phyloP scores from a whole-genome alignment of 2,888 invertebrate species.

The Cosmorhoe ocellata region DNA sequence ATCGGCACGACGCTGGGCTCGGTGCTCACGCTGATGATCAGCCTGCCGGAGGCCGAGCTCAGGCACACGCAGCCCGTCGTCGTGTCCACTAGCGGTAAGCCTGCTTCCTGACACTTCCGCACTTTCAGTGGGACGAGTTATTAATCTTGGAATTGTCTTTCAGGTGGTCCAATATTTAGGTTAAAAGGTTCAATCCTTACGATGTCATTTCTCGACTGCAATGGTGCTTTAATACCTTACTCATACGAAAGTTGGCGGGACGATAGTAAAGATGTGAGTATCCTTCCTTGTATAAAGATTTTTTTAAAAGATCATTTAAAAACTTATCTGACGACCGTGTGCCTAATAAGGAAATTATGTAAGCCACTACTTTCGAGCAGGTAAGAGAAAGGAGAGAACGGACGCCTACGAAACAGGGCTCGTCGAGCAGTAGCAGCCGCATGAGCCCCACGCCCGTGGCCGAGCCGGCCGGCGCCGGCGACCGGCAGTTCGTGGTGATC shows the following conservation, averaged over 20 bases:
- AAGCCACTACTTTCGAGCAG: constrained; percentile 35
- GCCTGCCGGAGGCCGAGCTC: constrained; percentile 89
- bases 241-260: constrained; percentile 97
- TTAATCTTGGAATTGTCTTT: constrained; percentile 36
- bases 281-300: background rate
- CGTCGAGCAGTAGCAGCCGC: constrained; percentile 83
- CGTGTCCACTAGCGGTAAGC: constrained; percentile 91
- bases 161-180: constrained; percentile 97
- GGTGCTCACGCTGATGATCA: constrained; percentile 95
- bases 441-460: constrained; percentile 89
- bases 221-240: constrained; percentile 94
- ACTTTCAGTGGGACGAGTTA: background rate
- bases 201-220: constrained; percentile 98
- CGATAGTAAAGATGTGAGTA: constrained; percentile 86
- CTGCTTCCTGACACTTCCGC: too few relatives aligned
- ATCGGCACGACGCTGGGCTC: constrained; percentile 98
- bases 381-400: constrained; percentile 71
- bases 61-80: constrained; percentile 93
- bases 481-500: constrained; percentile 96
- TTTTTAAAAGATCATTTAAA: too few relatives aligned
- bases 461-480: constrained; percentile 70
- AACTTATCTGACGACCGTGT: background rate
- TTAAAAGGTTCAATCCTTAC: constrained; percentile 97
- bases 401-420: constrained; percentile 85
- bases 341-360: background rate